These are phyloP conservation scores for Cynoglossus semilaevis DNA, from an alignment of 2,113 vertebrate species.

Conservation along the genomic window DNA sequence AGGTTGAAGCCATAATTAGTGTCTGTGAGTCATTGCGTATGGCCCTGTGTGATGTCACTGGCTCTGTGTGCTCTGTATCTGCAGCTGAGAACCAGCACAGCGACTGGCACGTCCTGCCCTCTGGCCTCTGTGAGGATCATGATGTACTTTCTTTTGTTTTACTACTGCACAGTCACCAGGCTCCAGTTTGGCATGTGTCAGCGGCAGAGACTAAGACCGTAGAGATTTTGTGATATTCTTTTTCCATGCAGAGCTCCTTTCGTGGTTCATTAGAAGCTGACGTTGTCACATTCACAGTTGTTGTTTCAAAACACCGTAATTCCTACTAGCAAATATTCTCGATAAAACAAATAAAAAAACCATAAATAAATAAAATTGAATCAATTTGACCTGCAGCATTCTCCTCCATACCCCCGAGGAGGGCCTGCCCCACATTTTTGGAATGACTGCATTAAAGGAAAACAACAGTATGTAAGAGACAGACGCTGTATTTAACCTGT, in stretches of 20 bases:
- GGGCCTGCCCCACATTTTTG: conserved; percentile 27
- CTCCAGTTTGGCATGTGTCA: conserved; percentile 15
- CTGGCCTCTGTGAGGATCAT: conserved; percentile 50
- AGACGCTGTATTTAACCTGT: conserved; percentile 19
- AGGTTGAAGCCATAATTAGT: conserved; percentile 65
- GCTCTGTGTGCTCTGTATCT: conserved; percentile 37
- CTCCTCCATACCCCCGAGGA: too few species aligned
- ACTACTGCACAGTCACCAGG: conserved; percentile 35
- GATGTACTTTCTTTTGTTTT: conserved; percentile 47
- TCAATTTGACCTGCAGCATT: too few species aligned
- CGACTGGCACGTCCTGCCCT: conserved; percentile 49
- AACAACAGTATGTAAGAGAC: conserved; percentile 33
- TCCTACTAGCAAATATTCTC: too few species aligned
- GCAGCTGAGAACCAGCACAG: conserved; percentile 36
- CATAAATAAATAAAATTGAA: too few species aligned
- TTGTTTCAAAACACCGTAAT: too few species aligned
- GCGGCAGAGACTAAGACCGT: conserved; percentile 51
- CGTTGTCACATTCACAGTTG: too few species aligned
- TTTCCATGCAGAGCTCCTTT: too few species aligned
- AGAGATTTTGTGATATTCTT: conserved; percentile 27
- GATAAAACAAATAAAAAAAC: too few species aligned
- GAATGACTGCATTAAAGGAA: conserved; percentile 28
- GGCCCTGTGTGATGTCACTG: conserved; percentile 57
- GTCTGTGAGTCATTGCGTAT: conserved; percentile 45
- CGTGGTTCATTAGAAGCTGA: too few species aligned